A percentile compares a stretch with the other conserved stretches of the same genome.
These are phyloP conservation scores for Cyrtorhinus lividipennis DNA, from an alignment of 1,140 invertebrate species.

Conservation along the genomic window DNA sequence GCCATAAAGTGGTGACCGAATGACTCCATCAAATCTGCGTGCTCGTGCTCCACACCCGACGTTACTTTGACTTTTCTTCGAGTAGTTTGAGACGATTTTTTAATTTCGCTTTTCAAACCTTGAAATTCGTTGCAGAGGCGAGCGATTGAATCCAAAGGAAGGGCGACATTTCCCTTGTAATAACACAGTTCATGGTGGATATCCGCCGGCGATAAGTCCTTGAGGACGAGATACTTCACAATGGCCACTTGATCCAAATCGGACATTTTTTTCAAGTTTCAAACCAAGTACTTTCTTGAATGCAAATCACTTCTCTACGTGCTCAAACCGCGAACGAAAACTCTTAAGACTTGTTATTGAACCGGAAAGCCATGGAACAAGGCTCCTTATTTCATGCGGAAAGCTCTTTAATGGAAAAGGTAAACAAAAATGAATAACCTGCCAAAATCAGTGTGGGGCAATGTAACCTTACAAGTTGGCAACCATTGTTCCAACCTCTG, in stretches of 20 bases:
- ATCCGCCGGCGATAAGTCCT: not conserved
- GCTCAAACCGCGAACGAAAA: too few relatives aligned
- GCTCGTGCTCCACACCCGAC: not conserved
- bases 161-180: not conserved
- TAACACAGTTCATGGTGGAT: not conserved
- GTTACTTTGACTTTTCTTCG: not conserved
- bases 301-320: too few relatives aligned
- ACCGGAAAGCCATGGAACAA: too few relatives aligned
- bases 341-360: too few relatives aligned
- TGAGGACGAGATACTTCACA: not conserved
- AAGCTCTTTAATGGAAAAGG: too few relatives aligned
- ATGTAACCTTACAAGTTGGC: too few relatives aligned
- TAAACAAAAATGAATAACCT: too few relatives aligned
- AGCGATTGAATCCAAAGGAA: not conserved
- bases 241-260: conserved; percentile 9
- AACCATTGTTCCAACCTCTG: too few relatives aligned
- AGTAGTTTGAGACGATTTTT: not conserved
- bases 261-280: not conserved
- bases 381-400: too few relatives aligned
- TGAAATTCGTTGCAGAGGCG: not conserved
- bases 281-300: too few relatives aligned
- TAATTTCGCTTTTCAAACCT: not conserved
- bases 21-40: not conserved
- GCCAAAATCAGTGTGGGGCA: too few relatives aligned
- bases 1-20: conserved; percentile 5